Percentiles rank a stretch among this genome's conserved stretches.
phyloP scores from a whole-genome alignment of 1,140 invertebrate species.

The Diploscapter pachys region DNA sequence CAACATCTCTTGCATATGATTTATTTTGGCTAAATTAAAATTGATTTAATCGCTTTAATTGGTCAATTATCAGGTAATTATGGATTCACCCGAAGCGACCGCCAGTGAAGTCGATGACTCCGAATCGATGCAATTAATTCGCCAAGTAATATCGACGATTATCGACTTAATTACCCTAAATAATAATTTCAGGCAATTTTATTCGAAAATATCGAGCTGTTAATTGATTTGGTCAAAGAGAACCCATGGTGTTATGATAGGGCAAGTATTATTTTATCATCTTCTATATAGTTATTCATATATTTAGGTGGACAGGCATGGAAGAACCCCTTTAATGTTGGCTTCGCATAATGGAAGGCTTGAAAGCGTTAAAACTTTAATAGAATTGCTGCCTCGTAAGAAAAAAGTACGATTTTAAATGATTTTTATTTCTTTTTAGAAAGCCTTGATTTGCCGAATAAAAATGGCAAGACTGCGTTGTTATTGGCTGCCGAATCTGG shows the following conservation, averaged over 20 bases:
- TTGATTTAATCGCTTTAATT: no score
- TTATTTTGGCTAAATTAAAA: no score
- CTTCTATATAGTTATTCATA: neutral
- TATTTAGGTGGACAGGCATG: slow-evolving; percentile 18
- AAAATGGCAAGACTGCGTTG: slow-evolving; percentile 68
- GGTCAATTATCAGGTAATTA: no score
- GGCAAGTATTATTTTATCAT: no score
- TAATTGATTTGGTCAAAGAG: slow-evolving; percentile 72
- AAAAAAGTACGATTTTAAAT: neutral
- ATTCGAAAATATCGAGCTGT: slow-evolving; percentile 82
- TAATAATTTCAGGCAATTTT: slow-evolving; percentile 70
- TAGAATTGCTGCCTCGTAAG: neutral
- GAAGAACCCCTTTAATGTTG: slow-evolving; percentile 31
- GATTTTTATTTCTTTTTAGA: slow-evolving; percentile 69
- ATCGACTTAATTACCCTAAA: neutral
- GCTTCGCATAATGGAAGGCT: slow-evolving; percentile 32
- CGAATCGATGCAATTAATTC: slow-evolving; percentile 24
- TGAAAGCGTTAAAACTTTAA: slow-evolving; percentile 17
- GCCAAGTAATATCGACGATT: slow-evolving; percentile 6
- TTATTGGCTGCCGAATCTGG: slow-evolving; percentile 79
- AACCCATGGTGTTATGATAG: slow-evolving; percentile 55
- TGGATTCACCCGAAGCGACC: no score
- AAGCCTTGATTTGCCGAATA: slow-evolving; percentile 23
- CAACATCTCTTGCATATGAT: no score
- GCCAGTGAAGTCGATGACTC: slow-evolving; percentile 15